Percentiles rank a stretch among this genome's conserved stretches.
Evolutionary conservation across 1,140 invertebrate genomes (phyloP).

Genomic region (Drosophila obscura): DNA sequence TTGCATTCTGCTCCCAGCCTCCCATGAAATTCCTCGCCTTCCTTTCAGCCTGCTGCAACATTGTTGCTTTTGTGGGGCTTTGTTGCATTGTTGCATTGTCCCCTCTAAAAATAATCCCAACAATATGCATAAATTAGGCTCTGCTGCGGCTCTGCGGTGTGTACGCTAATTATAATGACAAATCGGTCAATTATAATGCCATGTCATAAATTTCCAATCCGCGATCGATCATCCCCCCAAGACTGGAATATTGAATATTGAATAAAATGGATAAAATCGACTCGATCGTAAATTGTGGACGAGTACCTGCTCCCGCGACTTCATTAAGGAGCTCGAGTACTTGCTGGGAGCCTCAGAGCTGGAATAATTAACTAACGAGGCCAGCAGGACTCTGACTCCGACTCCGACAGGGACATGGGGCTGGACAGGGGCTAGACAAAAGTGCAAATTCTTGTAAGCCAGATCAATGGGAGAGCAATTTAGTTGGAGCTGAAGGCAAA

Average conservation of each 20-base stretch:
- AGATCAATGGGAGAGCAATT: constrained; percentile 51
- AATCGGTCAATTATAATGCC: constrained; percentile 82
- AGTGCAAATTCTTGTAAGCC: constrained; percentile 50
- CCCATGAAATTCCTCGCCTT: not conserved
- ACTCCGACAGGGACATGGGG: too few relatives aligned
- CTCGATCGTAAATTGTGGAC: constrained; percentile 59
- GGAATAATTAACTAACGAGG: constrained; percentile 31
- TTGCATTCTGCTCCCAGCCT: too few relatives aligned
- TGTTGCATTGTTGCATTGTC: constrained; percentile 4
- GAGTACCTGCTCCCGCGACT: constrained; percentile 36
- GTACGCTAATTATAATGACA: constrained; percentile 78
- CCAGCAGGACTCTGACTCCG: constrained; percentile 28
- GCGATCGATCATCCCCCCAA: constrained; percentile 63
- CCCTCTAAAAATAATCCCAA: constrained; percentile 61
- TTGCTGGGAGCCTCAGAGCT: not conserved
- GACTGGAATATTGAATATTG: constrained; percentile 60
- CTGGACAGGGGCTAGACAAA: constrained; percentile 28
- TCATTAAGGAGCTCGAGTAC: constrained; percentile 41
- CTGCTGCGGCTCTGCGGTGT: constrained; percentile 35
- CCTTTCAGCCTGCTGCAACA: constrained; percentile 18
- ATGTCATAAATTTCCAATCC: constrained; percentile 72
- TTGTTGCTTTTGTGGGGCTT: constrained; percentile 15
- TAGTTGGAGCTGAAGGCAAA: constrained; percentile 50
- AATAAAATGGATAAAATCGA: constrained; percentile 74
- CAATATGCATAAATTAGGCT: constrained; percentile 66